Conservation (phyloP, 2,113 vertebrate genomes). For the Zapornia atra region DNA sequence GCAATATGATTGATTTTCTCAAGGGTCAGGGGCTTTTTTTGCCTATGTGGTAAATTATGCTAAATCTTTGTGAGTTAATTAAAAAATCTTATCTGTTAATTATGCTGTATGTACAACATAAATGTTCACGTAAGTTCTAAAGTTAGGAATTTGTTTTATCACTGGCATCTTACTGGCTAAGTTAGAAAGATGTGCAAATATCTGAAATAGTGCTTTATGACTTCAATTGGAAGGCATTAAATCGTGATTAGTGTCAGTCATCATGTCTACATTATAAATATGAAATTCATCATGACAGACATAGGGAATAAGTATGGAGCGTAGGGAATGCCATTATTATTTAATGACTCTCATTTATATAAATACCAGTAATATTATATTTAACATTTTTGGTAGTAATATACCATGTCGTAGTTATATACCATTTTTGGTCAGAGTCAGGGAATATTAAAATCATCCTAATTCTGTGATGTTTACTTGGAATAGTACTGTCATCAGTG, state of each 20-base stretch:
- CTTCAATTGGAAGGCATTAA: not conserved
- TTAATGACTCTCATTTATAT: not conserved
- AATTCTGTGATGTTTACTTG: not conserved
- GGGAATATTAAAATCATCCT: not conserved
- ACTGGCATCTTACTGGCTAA: not conserved
- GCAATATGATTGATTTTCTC: not conserved
- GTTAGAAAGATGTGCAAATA: not conserved
- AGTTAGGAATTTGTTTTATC: not conserved
- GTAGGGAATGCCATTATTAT: not conserved
- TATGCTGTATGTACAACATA: not conserved
- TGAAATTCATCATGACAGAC: not conserved
- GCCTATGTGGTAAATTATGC: not conserved
- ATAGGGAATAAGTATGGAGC: not conserved
- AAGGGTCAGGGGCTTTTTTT: not conserved
- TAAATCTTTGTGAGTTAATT: constrained; percentile 29
- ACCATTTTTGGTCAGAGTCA: not conserved
- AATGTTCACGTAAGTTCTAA: not conserved
- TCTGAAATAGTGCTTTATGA: not conserved
- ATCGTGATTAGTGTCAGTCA: not conserved
- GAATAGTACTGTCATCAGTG: not conserved
- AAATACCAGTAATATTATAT: not conserved
- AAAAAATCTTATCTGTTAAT: constrained; percentile 36
- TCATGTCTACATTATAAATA: not conserved
- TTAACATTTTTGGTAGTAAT: not conserved
- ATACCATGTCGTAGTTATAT: not conserved